Conservation (phyloP, 2,888 invertebrate species). For the Ceraclea dissimilis region DNA sequence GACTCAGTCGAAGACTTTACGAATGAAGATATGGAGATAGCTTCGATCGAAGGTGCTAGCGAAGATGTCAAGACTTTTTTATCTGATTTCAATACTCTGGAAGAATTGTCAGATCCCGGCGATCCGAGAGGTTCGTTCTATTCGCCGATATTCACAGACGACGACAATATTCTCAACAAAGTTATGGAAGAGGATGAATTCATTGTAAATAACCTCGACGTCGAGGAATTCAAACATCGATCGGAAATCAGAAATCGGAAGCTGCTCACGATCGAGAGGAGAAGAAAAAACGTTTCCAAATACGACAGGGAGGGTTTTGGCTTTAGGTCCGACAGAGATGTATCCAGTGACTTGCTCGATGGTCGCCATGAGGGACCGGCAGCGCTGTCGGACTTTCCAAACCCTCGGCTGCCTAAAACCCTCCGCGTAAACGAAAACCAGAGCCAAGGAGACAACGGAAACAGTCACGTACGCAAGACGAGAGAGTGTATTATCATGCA, state of each 20-base stretch:
- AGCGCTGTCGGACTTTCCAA: slow-evolving; percentile 50
- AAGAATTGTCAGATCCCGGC: not conserved
- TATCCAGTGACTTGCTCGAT: slow-evolving; percentile 41
- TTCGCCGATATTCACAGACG: slow-evolving; percentile 22
- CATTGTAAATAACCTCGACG: slow-evolving; percentile 8
- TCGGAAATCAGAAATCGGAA: slow-evolving; percentile 2
- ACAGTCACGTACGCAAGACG: not conserved
- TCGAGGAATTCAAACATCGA: slow-evolving; percentile 7
- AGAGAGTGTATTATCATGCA: slow-evolving; percentile 26
- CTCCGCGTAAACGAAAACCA: slow-evolving; percentile 36
- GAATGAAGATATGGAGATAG: slow-evolving; percentile 5
- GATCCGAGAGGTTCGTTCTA: slow-evolving; percentile 20
- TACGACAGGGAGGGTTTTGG: slow-evolving; percentile 47
- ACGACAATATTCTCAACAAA: not conserved
- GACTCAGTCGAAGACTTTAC: not conserved
- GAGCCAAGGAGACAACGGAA: slow-evolving; percentile 22
- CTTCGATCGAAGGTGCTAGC: slow-evolving; percentile 6
- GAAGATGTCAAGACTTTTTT: slow-evolving; percentile 9
- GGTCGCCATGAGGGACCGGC: slow-evolving; percentile 42
- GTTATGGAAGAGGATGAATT: slow-evolving; percentile 7
- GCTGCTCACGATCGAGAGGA: slow-evolving; percentile 22
- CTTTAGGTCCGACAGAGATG: slow-evolving; percentile 52
- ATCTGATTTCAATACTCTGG: slow-evolving; percentile 9
- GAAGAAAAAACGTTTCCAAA: slow-evolving; percentile 25
- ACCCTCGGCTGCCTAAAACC: slow-evolving; percentile 42